Evolutionary conservation across 2,888 invertebrate genomes (phyloP).

Genomic region (Schizaphis graminum): DNA sequence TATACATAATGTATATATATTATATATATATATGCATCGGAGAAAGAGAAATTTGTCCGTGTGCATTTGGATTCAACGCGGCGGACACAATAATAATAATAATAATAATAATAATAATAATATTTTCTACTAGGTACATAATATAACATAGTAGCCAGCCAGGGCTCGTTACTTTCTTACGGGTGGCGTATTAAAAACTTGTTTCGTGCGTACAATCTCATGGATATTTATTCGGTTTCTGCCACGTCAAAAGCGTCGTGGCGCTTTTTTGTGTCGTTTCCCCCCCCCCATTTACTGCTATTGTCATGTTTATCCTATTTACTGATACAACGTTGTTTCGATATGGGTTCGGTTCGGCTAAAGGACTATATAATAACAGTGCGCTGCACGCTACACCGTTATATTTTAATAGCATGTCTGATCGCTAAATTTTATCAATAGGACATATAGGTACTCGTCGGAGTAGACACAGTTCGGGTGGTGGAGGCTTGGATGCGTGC

Average conservation of each 20-base stretch:
- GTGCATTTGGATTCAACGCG: neutral
- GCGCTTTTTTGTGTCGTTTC: neutral
- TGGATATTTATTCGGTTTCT: neutral
- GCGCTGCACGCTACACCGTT: neutral
- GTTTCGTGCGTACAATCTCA: neutral
- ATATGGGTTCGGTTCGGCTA: neutral
- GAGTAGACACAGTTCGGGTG: too few relatives aligned
- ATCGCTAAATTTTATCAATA: neutral
- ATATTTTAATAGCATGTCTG: neutral
- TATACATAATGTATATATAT: neutral
- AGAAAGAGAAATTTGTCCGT: neutral
- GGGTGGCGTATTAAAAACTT: neutral
- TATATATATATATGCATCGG: neutral
- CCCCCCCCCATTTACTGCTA: neutral
- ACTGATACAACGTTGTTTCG: neutral
- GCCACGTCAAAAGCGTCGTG: neutral
- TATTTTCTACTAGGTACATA: conserved; percentile 1
- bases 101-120: neutral
- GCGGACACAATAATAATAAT: neutral
- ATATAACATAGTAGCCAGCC: neutral
- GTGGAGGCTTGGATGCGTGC: neutral
- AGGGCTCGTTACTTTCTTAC: neutral
- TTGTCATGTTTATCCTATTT: conserved; percentile 3
- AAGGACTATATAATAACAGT: neutral
- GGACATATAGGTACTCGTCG: neutral